Evolutionary conservation across 2,797 vertebrate genomes (phyloP).

Genomic region (Echiichthys vipera): DNA sequence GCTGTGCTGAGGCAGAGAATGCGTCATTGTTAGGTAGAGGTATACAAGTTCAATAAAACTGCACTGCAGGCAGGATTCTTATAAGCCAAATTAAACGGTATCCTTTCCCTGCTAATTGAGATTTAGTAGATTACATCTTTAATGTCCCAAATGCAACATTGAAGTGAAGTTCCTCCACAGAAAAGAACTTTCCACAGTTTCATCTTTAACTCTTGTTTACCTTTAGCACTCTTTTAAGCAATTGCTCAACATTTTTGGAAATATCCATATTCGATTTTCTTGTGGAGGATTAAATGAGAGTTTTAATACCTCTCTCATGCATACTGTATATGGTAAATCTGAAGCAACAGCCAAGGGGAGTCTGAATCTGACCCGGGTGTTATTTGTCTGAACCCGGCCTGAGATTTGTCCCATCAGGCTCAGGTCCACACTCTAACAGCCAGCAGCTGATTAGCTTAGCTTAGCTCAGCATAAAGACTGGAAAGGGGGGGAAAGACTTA

Average conservation of each 20-base stretch:
- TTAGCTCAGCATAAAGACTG: not conserved
- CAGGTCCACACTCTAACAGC: too few species aligned
- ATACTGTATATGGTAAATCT: not conserved
- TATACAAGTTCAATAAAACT: constrained; percentile 51
- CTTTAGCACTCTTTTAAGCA: not conserved
- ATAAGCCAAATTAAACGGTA: constrained; percentile 12
- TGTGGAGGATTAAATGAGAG: not conserved
- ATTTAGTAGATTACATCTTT: constrained; percentile 25
- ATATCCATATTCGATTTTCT: not conserved
- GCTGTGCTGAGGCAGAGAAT: constrained; percentile 60
- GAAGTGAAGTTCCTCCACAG: constrained; percentile 16
- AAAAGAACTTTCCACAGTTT: not conserved
- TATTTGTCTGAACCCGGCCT: too few species aligned
- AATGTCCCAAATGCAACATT: constrained; percentile 18
- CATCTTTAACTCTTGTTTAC: not conserved
- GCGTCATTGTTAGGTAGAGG: constrained; percentile 54
- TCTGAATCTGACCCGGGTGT: too few species aligned
- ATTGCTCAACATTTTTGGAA: too few species aligned
- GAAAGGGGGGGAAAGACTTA: not conserved
- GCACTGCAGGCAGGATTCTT: constrained; percentile 13
- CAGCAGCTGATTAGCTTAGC: not conserved
- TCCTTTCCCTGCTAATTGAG: constrained; percentile 19
- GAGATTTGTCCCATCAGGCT: too few species aligned
- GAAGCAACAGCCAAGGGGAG: too few species aligned
- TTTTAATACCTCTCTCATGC: not conserved